A percentile compares a stretch with the other conserved stretches of the same genome.
Evolutionary conservation across 2,888 invertebrate genomes (phyloP).

Genomic region (Celastrina argiolus): DNA sequence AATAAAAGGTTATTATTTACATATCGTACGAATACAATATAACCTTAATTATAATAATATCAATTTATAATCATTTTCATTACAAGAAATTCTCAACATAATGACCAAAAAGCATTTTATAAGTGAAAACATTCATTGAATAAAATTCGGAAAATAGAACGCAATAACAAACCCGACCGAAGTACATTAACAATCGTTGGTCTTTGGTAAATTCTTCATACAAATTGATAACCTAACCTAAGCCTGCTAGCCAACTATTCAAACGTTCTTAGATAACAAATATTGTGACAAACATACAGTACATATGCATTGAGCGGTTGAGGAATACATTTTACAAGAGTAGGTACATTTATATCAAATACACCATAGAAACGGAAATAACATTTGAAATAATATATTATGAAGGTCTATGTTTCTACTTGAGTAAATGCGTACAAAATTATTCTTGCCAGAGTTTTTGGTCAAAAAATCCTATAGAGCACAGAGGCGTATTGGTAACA

Average conservation of each 20-base stretch:
- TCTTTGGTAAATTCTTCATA: constrained; percentile 18
- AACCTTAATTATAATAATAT: background rate
- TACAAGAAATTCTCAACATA: background rate
- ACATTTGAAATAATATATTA: background rate
- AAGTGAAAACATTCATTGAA: background rate
- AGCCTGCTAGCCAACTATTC: constrained; percentile 13
- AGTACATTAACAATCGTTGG: constrained; percentile 14
- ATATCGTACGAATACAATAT: constrained; percentile 4
- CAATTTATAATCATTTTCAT: background rate
- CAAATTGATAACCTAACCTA: background rate
- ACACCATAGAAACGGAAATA: background rate
- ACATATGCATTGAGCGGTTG: background rate
- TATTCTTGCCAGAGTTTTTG: background rate
- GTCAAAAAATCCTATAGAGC: background rate
- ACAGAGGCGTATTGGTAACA: background rate
- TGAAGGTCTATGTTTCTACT: background rate
- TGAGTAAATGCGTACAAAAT: background rate
- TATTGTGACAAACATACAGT: background rate
- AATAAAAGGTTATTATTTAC: background rate
- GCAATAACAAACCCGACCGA: background rate
- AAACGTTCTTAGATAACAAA: background rate
- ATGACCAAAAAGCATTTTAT: background rate
- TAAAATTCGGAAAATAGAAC: background rate
- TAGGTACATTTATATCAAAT: background rate
- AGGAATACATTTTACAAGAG: background rate